These are phyloP conservation scores for Neoarius graeffei DNA, from an alignment of 2,113 vertebrate species.

Conservation along the genomic window DNA sequence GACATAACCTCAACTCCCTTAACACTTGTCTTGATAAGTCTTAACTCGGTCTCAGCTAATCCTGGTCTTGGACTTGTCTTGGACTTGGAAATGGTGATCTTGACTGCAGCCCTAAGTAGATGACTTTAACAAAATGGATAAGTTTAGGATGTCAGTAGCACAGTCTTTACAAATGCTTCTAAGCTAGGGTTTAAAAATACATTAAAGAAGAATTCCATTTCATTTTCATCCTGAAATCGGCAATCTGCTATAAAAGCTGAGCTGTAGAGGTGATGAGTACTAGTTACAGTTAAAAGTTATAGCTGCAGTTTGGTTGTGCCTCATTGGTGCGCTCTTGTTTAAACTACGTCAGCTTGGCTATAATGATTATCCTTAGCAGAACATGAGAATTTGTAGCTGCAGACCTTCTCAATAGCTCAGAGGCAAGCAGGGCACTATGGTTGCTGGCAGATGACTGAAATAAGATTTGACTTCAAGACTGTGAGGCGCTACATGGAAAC, in stretches of 20 bases:
- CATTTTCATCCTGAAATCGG: not conserved
- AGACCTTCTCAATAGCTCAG: conserved; percentile 53
- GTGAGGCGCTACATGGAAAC: conserved; percentile 53
- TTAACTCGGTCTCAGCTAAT: not conserved
- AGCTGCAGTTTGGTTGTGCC: conserved; percentile 52
- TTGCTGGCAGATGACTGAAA: conserved; percentile 56
- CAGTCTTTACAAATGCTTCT: not conserved
- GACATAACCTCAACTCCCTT: not conserved
- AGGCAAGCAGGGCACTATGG: conserved; percentile 26
- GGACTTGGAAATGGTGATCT: not conserved
- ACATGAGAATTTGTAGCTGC: conserved; percentile 44
- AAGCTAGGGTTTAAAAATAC: not conserved
- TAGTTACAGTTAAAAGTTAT: conserved; percentile 38
- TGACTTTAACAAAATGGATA: not conserved
- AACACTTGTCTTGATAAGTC: not conserved
- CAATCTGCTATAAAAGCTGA: conserved; percentile 20
- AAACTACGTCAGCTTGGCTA: conserved; percentile 44
- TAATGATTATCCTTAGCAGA: conserved; percentile 36
- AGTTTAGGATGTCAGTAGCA: not conserved
- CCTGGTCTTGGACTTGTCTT: not conserved
- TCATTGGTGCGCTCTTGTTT: conserved; percentile 42
- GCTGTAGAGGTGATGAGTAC: not conserved
- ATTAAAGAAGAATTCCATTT: not conserved
- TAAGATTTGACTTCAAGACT: conserved; percentile 59
- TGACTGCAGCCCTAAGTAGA: not conserved